Evolutionary conservation across 1,140 invertebrate genomes (phyloP).

Genomic region (Thrips palmi): DNA sequence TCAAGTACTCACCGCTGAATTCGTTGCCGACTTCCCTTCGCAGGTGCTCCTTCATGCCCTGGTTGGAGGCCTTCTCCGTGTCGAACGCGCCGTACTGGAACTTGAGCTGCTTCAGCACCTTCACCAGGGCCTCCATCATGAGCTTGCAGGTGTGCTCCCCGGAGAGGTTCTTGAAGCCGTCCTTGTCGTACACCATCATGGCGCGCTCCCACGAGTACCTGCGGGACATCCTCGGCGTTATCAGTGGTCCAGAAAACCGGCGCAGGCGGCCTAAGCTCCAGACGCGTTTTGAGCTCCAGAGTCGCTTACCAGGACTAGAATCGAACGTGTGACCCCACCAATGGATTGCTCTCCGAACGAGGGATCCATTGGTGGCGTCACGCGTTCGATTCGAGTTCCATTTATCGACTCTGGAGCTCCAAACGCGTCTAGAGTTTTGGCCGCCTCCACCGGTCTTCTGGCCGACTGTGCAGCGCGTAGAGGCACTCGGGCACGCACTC

Average conservation of each 20-base stretch:
- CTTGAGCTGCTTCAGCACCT: slow-evolving; percentile 33
- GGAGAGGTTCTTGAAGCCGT: slow-evolving; percentile 39
- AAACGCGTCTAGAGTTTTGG: no score
- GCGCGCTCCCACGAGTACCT: slow-evolving; percentile 50
- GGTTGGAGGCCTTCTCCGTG: slow-evolving; percentile 25
- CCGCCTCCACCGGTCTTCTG: no score
- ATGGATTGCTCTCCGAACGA: no score
- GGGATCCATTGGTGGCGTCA: no score
- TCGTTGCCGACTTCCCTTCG: slow-evolving; percentile 25
- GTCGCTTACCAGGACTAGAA: not conserved
- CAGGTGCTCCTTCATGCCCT: slow-evolving; percentile 33
- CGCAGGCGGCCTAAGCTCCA: no score
- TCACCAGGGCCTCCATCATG: slow-evolving; percentile 46
- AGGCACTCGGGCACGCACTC: slow-evolving; percentile 31
- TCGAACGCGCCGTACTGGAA: slow-evolving; percentile 30
- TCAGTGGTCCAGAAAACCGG: no score
- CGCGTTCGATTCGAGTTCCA: no score
- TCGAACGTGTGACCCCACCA: no score
- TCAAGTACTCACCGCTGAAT: slow-evolving; percentile 41
- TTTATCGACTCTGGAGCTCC: no score
- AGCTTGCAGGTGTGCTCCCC: slow-evolving; percentile 44
- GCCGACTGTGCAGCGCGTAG: no score
- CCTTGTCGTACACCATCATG: slow-evolving; percentile 47
- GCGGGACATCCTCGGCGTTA: no score
- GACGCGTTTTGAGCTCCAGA: no score